phyloP scores from a whole-genome alignment of 2,113 vertebrate species.

The Ctenomys sociabilis region DNA sequence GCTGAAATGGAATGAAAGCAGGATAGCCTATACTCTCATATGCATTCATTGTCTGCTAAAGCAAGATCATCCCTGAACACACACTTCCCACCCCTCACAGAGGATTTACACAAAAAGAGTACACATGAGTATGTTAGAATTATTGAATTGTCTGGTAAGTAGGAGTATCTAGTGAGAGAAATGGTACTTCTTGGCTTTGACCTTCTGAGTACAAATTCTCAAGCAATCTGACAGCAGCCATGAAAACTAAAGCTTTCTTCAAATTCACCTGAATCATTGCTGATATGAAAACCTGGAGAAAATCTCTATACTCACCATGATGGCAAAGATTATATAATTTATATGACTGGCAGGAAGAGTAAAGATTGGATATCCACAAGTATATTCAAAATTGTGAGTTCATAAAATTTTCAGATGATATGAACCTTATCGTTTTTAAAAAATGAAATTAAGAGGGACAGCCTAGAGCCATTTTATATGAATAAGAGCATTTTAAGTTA shows the following conservation, averaged over 20 bases:
- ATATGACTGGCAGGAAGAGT: not conserved
- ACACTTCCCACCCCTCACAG: not conserved
- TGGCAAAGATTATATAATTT: not conserved
- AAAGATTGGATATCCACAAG: not conserved
- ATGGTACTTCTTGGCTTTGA: not conserved
- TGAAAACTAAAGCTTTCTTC: not conserved
- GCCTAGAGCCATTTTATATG: not conserved
- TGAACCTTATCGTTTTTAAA: not conserved
- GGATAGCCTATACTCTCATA: not conserved
- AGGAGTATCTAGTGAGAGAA: not conserved
- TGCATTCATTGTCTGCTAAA: not conserved
- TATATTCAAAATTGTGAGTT: not conserved
- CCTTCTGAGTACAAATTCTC: not conserved
- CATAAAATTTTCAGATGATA: not conserved
- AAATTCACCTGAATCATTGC: not conserved
- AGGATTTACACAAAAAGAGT: not conserved
- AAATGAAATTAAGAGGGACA: conserved; percentile 10
- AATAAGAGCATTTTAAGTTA: not conserved
- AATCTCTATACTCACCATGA: not conserved
- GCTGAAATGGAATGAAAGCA: not conserved
- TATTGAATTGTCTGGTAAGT: not conserved
- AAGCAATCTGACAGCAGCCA: not conserved
- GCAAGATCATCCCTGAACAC: not conserved
- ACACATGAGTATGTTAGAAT: not conserved
- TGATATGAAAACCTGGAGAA: not conserved